Conservation (phyloP, 2,797 vertebrate species). For the Poliocrania exsul region DNA sequence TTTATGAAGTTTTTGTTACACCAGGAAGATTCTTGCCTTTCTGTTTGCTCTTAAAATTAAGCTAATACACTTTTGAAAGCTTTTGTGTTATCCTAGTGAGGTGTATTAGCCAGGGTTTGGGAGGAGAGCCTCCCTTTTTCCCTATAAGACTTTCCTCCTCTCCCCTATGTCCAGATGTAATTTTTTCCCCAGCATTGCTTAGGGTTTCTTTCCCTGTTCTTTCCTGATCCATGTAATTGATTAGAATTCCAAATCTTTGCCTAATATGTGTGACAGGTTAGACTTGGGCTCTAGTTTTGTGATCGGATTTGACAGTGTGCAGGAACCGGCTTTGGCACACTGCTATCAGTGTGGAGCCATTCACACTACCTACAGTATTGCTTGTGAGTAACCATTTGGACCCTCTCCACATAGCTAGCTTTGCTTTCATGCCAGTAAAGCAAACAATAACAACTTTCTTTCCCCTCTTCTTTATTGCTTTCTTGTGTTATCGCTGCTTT, state of each 20-base stretch:
- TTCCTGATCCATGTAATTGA: background rate
- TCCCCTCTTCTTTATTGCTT: background rate
- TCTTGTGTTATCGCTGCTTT: background rate
- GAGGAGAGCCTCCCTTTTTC: background rate
- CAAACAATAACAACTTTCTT: background rate
- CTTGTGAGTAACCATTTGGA: background rate
- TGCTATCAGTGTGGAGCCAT: rapidly evolving
- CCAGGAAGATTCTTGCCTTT: background rate
- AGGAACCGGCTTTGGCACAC: background rate
- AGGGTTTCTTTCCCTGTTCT: background rate
- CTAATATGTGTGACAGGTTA: background rate
- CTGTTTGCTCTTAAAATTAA: slow-evolving; percentile 3
- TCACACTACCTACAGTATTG: background rate
- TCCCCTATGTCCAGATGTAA: background rate
- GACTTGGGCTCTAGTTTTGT: background rate
- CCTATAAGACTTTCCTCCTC: background rate
- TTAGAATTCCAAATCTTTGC: background rate
- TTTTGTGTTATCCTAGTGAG: background rate
- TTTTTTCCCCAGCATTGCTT: background rate
- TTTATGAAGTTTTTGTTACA: background rate
- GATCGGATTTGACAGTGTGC: rapidly evolving
- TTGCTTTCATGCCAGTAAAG: background rate
- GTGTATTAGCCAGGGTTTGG: background rate
- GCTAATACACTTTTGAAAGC: background rate
- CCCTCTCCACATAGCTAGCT: background rate